A percentile compares a stretch with the other conserved stretches of the same genome.
Conservation (phyloP, 2,888 invertebrate species). For the Crepidodera aurea region DNA sequence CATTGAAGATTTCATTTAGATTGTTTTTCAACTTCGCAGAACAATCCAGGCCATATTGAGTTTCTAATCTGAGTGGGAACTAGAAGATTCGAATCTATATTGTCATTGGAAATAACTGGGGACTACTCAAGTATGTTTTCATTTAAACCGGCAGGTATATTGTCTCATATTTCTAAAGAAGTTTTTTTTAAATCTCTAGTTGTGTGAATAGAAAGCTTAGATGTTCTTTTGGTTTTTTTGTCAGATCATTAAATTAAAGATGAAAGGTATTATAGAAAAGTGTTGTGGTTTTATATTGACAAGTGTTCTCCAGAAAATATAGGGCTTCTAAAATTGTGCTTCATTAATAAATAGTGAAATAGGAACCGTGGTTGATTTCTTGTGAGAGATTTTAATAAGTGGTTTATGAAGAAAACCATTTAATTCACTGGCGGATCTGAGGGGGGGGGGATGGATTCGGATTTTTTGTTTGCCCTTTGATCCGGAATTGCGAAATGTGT, state of each 20-base stretch:
- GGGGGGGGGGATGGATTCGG: too few species aligned
- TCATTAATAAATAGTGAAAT: too few species aligned
- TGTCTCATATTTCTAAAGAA: conserved; percentile 10
- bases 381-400: too few species aligned
- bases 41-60: conserved; percentile 19
- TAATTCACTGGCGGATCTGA: too few species aligned
- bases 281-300: neutral
- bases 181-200: conserved; percentile 3
- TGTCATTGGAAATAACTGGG: conserved; percentile 18
- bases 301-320: neutral
- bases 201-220: conserved; percentile 16
- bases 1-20: conserved; percentile 19
- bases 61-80: conserved; percentile 23
- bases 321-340: too few species aligned
- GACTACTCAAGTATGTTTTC: conserved; percentile 10
- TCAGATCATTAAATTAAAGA: neutral
- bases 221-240: neutral
- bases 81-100: conserved; percentile 23
- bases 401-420: too few species aligned
- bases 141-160: conserved; percentile 4
- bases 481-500: too few species aligned
- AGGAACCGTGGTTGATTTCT: too few species aligned
- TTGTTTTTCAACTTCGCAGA: conserved; percentile 16
- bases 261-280: neutral
- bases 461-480: too few species aligned